These are phyloP conservation scores for Oryzias sinensis DNA, from an alignment of 2,797 vertebrate species.

Conservation along the genomic window DNA sequence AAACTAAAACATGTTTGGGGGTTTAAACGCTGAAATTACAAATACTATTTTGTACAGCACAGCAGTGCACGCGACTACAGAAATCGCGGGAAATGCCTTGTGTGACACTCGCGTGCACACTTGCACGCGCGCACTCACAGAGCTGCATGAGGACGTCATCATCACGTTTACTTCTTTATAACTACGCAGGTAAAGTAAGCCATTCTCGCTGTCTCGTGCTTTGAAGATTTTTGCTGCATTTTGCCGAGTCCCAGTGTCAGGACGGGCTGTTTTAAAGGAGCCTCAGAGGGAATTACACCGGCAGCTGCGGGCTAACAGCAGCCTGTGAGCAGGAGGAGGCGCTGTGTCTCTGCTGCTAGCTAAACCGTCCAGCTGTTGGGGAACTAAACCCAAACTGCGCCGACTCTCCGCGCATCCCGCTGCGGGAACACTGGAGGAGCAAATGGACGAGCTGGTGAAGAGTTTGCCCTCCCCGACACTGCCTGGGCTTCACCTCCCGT, in stretches of 20 bases:
- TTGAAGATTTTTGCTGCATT: background rate
- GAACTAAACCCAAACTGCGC: slow-evolving; percentile 27
- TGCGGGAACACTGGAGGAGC: slow-evolving; percentile 5
- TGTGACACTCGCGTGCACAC: slow-evolving; percentile 7
- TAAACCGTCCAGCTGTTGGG: slow-evolving; percentile 39
- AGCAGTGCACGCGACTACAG: background rate
- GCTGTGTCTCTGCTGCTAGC: slow-evolving; percentile 37
- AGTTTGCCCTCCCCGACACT: slow-evolving; percentile 71
- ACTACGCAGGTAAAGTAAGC: slow-evolving; percentile 31
- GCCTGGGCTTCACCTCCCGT: slow-evolving; percentile 61
- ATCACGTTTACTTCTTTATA: slow-evolving; percentile 26
- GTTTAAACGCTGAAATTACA: too few relatives aligned
- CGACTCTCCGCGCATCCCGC: slow-evolving; percentile 20
- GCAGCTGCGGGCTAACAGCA: slow-evolving; percentile 57
- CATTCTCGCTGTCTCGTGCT: background rate
- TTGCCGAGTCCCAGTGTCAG: background rate
- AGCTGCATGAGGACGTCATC: slow-evolving; percentile 52
- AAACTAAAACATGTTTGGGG: background rate
- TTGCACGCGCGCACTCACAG: slow-evolving; percentile 20
- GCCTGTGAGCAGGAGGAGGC: slow-evolving; percentile 26
- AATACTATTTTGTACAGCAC: too few relatives aligned
- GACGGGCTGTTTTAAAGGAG: slow-evolving; percentile 4
- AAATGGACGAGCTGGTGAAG: slow-evolving; percentile 76
- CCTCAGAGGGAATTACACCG: background rate
- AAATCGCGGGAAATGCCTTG: slow-evolving; percentile 18